Evolutionary conservation across 1,140 invertebrate genomes (phyloP).

Genomic region (Mizuhopecten yessoensis): DNA sequence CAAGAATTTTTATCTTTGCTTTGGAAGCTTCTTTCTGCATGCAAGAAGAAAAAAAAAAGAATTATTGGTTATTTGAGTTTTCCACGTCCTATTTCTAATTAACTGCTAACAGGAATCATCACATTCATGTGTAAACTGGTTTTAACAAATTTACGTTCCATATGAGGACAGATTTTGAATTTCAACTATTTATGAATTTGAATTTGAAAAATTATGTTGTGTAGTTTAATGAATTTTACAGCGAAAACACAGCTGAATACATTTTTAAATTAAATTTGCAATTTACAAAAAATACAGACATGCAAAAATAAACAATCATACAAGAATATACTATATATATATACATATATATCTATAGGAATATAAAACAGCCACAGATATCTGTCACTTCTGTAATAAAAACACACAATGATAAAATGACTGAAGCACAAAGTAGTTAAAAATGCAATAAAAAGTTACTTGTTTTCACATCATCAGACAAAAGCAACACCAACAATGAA

Average conservation of each 20-base stretch:
- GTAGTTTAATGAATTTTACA: neutral
- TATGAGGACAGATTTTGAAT: neutral
- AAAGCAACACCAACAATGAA: neutral
- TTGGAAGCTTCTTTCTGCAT: slow-evolving; percentile 38
- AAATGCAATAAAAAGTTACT: neutral
- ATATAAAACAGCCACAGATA: neutral
- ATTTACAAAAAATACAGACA: neutral
- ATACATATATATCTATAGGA: neutral
- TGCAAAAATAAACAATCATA: neutral
- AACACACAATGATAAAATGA: neutral
- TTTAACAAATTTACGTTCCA: neutral
- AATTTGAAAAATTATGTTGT: neutral
- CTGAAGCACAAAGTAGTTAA: neutral
- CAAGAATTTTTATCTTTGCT: slow-evolving; percentile 33
- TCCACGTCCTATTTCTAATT: neutral
- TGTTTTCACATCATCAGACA: neutral
- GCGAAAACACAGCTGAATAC: neutral
- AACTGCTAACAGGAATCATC: neutral
- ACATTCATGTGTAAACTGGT: neutral
- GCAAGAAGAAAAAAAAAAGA: slow-evolving; percentile 27
- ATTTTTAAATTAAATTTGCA: neutral
- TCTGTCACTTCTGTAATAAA: neutral
- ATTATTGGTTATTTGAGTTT: neutral
- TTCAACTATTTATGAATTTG: too few species aligned
- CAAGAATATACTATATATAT: neutral